A percentile compares a stretch with the other conserved stretches of the same genome.
phyloP scores from a whole-genome alignment of 2,888 invertebrate species.

The Eugnorisma glareosa region DNA sequence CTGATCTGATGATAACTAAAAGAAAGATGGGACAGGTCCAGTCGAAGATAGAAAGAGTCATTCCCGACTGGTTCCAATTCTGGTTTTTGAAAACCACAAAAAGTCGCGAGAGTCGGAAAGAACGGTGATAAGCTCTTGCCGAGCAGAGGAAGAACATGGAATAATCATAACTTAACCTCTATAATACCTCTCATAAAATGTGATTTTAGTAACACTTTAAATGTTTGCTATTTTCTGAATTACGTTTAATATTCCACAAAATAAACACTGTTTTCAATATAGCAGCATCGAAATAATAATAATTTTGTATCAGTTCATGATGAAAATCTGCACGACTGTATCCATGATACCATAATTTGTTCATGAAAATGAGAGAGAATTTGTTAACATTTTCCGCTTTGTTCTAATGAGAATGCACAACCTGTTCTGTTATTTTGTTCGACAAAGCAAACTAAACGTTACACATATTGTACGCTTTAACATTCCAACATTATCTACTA shows the following conservation, averaged over 20 bases:
- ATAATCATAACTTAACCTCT: neutral
- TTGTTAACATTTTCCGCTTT: slow-evolving; percentile 34
- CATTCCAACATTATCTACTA: neutral
- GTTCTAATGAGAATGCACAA: slow-evolving; percentile 18
- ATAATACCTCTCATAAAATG: neutral
- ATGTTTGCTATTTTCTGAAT: neutral
- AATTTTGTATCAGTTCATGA: slow-evolving; percentile 12
- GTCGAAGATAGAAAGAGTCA: neutral
- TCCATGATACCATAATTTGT: slow-evolving; percentile 39
- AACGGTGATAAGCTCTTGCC: neutral
- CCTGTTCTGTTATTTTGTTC: slow-evolving; percentile 15
- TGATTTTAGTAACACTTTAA: slow-evolving; percentile 1
- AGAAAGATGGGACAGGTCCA: neutral
- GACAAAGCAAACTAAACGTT: slow-evolving; percentile 13
- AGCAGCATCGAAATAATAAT: neutral
- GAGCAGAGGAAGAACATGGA: neutral
- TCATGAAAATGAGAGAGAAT: slow-evolving; percentile 27
- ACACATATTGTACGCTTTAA: neutral
- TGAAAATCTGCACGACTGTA: neutral
- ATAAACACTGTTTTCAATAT: neutral
- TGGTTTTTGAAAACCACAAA: neutral
- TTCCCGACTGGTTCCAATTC: no score
- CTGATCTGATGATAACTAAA: no score
- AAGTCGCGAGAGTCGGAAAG: neutral
- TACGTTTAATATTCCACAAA: neutral